Evolutionary conservation across 2,113 vertebrate species (phyloP), one percentile per base, ranked within the genome.

Genomic region (Chamaea fasciata): DNA sequence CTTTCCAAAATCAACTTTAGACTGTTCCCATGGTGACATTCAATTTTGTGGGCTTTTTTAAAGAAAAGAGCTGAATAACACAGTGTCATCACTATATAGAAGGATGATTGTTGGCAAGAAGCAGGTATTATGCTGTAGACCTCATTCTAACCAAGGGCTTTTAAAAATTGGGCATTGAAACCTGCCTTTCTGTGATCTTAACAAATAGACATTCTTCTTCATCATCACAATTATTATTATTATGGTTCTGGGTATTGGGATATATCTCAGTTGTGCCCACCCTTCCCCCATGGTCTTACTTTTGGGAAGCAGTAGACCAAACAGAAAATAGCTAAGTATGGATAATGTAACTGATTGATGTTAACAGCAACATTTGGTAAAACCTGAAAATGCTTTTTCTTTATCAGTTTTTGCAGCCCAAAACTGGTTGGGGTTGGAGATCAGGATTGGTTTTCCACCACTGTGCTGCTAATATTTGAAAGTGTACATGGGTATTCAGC

Each of bases 11-110:
- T 91, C 84, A 86, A 63, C 65, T 96, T 93, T 41, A 92, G 81
- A 55, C 69, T 88, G 93, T 95, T 92, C 93, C 93, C 79, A 95
- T 91, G 71, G 92, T 89, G 83, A 92, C 83, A 57, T 89, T 76
- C 39, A 83, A 24, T 83, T 93, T 56, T 81, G 50, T 92, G 68
- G 28, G 9, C 16, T 22, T 70, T 67, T 68, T 83, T 71, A 28
- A 87, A 81, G 50, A 80, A 80, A 88, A 87, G 28, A 81, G 57
- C 35, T 50, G 83, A 89, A 24, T 75, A 96, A 80, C 42, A 74
- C 10, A 18, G 53, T 82, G 62, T 70, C 76, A 74, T 91, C 78
- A 35, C 60, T 74, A 13, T 30, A 44, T 33, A 89, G n/a, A 81
- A 65, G 78, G 83, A 64, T 39, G 55, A 53, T 89, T 90, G 64